phyloP scores from a whole-genome alignment of 1,140 invertebrate genomes.

The Diabrotica virgifera region DNA sequence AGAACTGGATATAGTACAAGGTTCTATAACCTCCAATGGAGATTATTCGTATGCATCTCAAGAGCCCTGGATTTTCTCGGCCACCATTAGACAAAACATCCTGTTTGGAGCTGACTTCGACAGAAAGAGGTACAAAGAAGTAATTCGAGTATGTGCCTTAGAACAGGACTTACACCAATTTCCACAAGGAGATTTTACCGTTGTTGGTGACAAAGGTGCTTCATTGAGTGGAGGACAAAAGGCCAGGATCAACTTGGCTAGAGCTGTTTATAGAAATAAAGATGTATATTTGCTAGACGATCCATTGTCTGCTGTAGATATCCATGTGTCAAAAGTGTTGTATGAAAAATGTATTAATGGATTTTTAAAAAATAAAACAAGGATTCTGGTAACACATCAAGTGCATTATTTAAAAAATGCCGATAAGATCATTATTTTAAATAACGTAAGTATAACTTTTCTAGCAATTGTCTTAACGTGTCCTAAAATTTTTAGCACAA shows the following conservation, averaged over 20 bases:
- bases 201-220: slow-evolving; percentile 75
- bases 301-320: slow-evolving; percentile 74
- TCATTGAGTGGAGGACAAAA: slow-evolving; percentile 79
- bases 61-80: slow-evolving; percentile 67
- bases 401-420: slow-evolving; percentile 74
- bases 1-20: slow-evolving; percentile 56
- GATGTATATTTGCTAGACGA: slow-evolving; percentile 74
- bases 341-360: slow-evolving; percentile 64
- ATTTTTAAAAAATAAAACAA: slow-evolving; percentile 66
- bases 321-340: slow-evolving; percentile 68
- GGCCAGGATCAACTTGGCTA: slow-evolving; percentile 71
- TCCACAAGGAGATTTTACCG: slow-evolving; percentile 67
- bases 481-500: no score
- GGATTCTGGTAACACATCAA: slow-evolving; percentile 78
- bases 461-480: no score
- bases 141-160: slow-evolving; percentile 59
- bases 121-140: slow-evolving; percentile 55
- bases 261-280: slow-evolving; percentile 51
- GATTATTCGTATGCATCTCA: slow-evolving; percentile 68
- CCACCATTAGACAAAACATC: slow-evolving; percentile 66
- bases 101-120: slow-evolving; percentile 64
- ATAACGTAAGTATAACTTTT: slow-evolving; percentile 48
- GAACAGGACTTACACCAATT: slow-evolving; percentile 66
- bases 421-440: slow-evolving; percentile 61
- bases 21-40: slow-evolving; percentile 53